Base-by-base conservation (phyloP, 2,113 vertebrate species). In the Mungos mungo region DNA sequence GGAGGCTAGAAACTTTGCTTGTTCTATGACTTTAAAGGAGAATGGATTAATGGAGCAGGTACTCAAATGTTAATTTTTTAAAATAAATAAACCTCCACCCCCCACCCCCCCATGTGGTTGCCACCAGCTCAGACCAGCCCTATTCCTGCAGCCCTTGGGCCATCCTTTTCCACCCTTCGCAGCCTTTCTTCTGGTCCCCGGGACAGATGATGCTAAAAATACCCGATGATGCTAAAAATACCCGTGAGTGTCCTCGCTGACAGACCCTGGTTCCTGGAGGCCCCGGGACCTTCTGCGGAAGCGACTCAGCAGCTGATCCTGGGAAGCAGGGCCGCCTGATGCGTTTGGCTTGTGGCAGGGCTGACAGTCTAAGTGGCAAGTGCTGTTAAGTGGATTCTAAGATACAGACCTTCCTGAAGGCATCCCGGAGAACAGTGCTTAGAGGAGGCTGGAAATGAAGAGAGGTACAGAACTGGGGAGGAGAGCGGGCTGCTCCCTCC, bases 61-160 rank as follows among this genome's bases (percentile, higher is more conserved):
- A 14, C 33, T 2, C 31, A 45, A 29, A 31, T 21, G 27, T 8
- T n/a, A 11, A 27, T 69, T 82, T 68, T 21, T 7, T n/a, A 87
- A 86, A 65, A 31, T 60, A 29, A 63, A 45, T 29, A 47, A 76
- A 45, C 29, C 65, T 18, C 1, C 3, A 21, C 52, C 1, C 57
- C 57, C 21, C 21, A 25, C 71, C 23, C 9, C 15, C 0, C 6
- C 57, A 60, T 8, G 23, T 3, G 31, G 38, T 11, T 1, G 0
- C 19, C 18, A 1, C 11, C 11, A 21, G 57, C 38, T 31, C 57
- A 52, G 41, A 23, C 9, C 10, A 5, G 21, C 4, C 1, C 31
- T n/a, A 0, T n/a, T 21, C 41, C 50, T 16, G 10, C 57, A 52
- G n/a, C 27, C 66, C 68, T n/a, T 8, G 1, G 21, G 14, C 1